Evolutionary conservation across 2,888 invertebrate species (phyloP).

Genomic region (Drosophila greeni): DNA sequence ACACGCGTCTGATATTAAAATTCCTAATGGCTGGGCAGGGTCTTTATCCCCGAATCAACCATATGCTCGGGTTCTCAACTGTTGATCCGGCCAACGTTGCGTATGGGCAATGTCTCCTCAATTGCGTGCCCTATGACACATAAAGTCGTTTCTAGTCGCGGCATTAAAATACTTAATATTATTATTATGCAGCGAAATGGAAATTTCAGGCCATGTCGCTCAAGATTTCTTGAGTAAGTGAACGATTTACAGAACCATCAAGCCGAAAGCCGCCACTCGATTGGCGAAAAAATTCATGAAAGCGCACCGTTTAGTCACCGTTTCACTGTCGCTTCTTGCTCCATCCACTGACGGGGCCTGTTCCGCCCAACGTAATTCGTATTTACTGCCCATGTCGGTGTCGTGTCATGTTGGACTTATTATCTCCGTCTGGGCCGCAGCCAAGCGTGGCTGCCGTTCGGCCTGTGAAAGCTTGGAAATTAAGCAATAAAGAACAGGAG

Average conservation of each 20-base stretch:
- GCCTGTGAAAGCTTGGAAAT: constrained; percentile 38
- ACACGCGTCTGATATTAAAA: constrained; percentile 41
- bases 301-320: constrained; percentile 32
- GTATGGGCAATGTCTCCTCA: constrained; percentile 51
- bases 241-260: constrained; percentile 21
- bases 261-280: constrained; percentile 3
- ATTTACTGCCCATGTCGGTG: constrained; percentile 52
- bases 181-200: constrained; percentile 29
- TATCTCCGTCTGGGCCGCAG: constrained; percentile 42
- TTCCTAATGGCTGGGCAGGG: constrained; percentile 14
- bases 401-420: constrained; percentile 42
- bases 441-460: constrained; percentile 27
- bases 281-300: constrained; percentile 36
- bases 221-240: constrained; percentile 28
- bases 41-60: constrained; percentile 13
- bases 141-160: constrained; percentile 7
- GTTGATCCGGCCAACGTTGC: constrained; percentile 41
- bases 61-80: constrained; percentile 42
- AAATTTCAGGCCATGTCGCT: constrained; percentile 16
- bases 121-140: constrained; percentile 38
- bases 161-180: constrained; percentile 20
- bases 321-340: constrained; percentile 18
- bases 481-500: constrained; percentile 27
- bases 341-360: neutral
- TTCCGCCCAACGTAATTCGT: constrained; percentile 36